Conservation (phyloP, 2,113 vertebrate genomes). For the Lota lota region DNA sequence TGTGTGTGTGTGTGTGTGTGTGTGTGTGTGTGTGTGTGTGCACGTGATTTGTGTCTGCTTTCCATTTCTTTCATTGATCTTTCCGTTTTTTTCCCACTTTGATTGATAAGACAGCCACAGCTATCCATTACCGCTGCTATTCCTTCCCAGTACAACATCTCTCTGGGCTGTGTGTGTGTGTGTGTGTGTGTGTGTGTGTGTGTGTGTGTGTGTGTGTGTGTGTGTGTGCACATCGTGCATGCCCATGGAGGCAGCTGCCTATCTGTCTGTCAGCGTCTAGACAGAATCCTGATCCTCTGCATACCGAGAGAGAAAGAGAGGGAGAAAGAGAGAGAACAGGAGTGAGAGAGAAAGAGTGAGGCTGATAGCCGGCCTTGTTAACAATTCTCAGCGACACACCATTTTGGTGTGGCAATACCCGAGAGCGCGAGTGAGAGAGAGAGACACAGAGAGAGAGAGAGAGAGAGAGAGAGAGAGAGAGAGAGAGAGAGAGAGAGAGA, state of each 20-base stretch:
- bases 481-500: no score
- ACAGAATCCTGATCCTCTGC: conserved; percentile 59
- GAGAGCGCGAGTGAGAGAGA: no score
- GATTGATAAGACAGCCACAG: conserved; percentile 54
- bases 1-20: conserved; percentile 11
- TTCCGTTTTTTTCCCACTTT: conserved; percentile 13
- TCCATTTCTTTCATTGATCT: conserved; percentile 47
- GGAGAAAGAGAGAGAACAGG: conserved; percentile 10
- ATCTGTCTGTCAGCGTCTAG: conserved; percentile 58
- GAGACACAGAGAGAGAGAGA: no score
- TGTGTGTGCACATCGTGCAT: not conserved
- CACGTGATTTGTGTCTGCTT: conserved; percentile 23
- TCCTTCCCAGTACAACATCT: not conserved
- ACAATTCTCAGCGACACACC: conserved; percentile 44
- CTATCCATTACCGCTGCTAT: conserved; percentile 45
- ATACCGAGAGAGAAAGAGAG: conserved; percentile 59
- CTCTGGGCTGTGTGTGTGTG: conserved; percentile 1
- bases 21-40: not conserved
- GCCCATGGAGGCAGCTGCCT: conserved; percentile 49
- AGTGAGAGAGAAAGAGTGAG: conserved; percentile 8
- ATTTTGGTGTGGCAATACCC: conserved; percentile 37
- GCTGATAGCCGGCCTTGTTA: conserved; percentile 40
- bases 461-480: no score
- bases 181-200: conserved; percentile 20
- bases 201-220: conserved; percentile 13